These are phyloP conservation scores for Bettongia penicillata DNA, from an alignment of 2,113 vertebrate genomes.

Conservation along the genomic window DNA sequence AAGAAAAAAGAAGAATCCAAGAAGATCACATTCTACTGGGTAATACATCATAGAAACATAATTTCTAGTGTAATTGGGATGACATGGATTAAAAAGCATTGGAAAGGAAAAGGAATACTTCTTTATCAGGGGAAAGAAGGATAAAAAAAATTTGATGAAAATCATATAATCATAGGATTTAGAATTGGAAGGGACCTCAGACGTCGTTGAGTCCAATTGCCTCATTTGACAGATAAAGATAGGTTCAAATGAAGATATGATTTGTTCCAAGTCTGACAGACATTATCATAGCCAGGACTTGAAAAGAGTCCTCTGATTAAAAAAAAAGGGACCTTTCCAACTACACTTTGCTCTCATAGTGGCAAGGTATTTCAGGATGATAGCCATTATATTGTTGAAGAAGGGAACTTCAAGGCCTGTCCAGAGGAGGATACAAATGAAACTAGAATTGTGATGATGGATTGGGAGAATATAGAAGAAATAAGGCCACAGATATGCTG, in stretches of 20 bases:
- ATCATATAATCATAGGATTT: background rate
- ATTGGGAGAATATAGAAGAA: background rate
- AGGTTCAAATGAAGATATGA: background rate
- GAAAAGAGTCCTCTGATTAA: background rate
- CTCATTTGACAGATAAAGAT: background rate
- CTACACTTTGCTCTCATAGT: background rate
- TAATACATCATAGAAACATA: background rate
- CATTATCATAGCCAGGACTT: background rate
- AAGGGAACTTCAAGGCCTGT: background rate
- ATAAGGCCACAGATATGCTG: background rate
- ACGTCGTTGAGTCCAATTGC: background rate
- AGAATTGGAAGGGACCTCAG: background rate
- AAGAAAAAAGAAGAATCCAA: background rate
- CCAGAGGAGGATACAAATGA: background rate
- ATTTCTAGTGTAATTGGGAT: background rate
- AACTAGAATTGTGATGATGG: background rate
- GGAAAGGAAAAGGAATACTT: background rate
- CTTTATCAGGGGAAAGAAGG: background rate
- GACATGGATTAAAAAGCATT: background rate
- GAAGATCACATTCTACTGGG: background rate
- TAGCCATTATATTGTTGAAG: background rate
- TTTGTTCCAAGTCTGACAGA: background rate
- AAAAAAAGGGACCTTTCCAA: background rate
- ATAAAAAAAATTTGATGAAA: background rate
- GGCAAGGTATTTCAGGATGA: background rate